Percentiles rank a stretch among this genome's conserved stretches.
Evolutionary conservation across 2,113 vertebrate species (phyloP).

Genomic region (Delphinus delphis): DNA sequence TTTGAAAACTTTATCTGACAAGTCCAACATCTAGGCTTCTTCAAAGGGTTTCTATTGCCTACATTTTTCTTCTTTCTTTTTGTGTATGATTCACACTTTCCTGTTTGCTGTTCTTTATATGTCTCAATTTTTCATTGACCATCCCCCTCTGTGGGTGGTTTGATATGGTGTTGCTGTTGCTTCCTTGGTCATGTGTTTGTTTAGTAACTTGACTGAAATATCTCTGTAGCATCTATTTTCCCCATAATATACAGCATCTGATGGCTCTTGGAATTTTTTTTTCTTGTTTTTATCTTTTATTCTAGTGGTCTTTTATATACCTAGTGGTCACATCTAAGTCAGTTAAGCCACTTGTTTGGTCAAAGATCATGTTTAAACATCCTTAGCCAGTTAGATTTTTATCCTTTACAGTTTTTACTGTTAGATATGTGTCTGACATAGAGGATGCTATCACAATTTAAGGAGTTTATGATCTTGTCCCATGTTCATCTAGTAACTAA

Average conservation of each 20-base stretch:
- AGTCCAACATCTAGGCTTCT: not conserved
- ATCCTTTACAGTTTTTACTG: not conserved
- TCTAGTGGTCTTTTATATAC: not conserved
- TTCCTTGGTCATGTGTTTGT: not conserved
- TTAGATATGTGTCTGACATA: not conserved
- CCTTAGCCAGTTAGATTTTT: too few species aligned
- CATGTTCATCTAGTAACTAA: not conserved
- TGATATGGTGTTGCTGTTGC: not conserved
- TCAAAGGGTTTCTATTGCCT: not conserved
- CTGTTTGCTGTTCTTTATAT: not conserved
- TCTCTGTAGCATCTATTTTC: not conserved
- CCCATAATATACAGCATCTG: accelerated
- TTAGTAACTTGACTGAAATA: not conserved
- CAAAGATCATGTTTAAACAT: not conserved
- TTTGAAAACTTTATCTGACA: not conserved
- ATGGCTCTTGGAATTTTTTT: not conserved
- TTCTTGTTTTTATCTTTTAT: not conserved
- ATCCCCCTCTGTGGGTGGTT: accelerated
- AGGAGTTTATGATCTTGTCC: not conserved
- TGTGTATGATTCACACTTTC: too few species aligned
- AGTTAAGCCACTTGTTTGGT: not conserved
- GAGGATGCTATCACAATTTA: not conserved
- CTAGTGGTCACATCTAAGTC: not conserved
- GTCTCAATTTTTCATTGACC: not conserved
- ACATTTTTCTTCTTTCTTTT: not conserved